Base-by-base conservation (phyloP, 2,888 invertebrate species). In the Octodonta nipae region DNA sequence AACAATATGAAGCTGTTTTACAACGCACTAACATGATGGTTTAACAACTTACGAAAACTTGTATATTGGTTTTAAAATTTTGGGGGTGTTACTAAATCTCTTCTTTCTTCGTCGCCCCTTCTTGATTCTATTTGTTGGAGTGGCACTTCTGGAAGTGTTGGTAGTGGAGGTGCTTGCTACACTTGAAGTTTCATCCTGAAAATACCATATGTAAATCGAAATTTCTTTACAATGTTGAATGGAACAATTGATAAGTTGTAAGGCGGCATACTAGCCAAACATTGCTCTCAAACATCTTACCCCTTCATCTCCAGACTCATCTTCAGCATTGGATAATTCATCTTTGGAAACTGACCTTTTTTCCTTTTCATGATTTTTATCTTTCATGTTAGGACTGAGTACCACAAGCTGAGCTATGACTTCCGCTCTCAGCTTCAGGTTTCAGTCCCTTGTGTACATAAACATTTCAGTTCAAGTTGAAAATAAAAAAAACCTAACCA, bases 91-190 rank as follows among this genome's bases (percentile, higher is more conserved):
- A 13, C 64, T 57, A 50, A 75, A 70, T 51, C 76, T 71, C 50
- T 73, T 66, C 43, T 75, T 70, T 26, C 72, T 64, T 40, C 67
- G 54, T 2, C 70, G 70, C 30, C 70, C 71, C 37, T 58, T 62
- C 4, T 57, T 44, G 17, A 71, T 65, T 27, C 73, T 68, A 42
- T 75, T 75, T 7, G 80, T 81, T 2, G 86, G 85, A 13, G 85
- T 85, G 49, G 80, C 84, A 60, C 85, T 84, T 26, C 83, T 66
- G 30, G 80, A 79, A 22, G 81, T 79, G 45, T 79, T 84, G 52
- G 82, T 80, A 12, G 81, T 80, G 3, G 81, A 78, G 13, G 79
- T 78, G 54, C 85, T 86, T 37, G 79, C 78, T 33, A 83, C 75
- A 55, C 85, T 85, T 3, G 79, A 82, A 30, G 82, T 78, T 55